Percentiles rank a stretch among this genome's conserved stretches.
phyloP scores from a whole-genome alignment of 2,888 invertebrate species.

The Dicyrtomina minuta region DNA sequence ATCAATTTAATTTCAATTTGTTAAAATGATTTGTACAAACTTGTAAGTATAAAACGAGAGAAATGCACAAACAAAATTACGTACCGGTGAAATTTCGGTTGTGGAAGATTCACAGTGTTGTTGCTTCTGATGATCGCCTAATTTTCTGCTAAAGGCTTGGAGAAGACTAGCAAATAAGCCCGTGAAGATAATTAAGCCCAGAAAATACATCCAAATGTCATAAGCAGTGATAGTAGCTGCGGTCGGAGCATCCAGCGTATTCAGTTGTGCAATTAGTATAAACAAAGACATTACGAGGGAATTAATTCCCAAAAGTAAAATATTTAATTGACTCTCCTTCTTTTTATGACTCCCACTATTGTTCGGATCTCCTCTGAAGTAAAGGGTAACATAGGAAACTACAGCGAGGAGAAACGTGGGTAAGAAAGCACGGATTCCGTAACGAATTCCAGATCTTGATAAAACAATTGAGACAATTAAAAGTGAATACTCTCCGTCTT shows the following conservation, averaged over 20 bases:
- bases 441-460: slow-evolving; percentile 38
- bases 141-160: not conserved
- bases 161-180: slow-evolving; percentile 27
- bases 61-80: no score
- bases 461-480: slow-evolving; percentile 41
- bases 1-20: not conserved
- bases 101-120: not conserved
- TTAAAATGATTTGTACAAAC: not conserved
- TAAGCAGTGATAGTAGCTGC: slow-evolving; percentile 45
- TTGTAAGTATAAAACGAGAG: no score
- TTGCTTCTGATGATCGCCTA: not conserved
- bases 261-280: slow-evolving; percentile 41
- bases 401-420: slow-evolving; percentile 38
- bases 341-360: slow-evolving; percentile 10
- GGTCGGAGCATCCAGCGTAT: slow-evolving; percentile 37
- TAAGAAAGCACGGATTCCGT: slow-evolving; percentile 40
- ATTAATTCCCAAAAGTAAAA: slow-evolving; percentile 42
- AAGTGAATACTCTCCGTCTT: slow-evolving; percentile 41
- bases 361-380: slow-evolving; percentile 27
- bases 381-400: slow-evolving; percentile 46
- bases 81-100: not conserved
- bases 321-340: slow-evolving; percentile 28
- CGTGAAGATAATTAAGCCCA: slow-evolving; percentile 33
- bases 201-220: slow-evolving; percentile 45
- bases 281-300: slow-evolving; percentile 40